Evolutionary conservation across 92 coral and sea anemone genomes (phyloP).

Genomic region (Bergia sp.): DNA sequence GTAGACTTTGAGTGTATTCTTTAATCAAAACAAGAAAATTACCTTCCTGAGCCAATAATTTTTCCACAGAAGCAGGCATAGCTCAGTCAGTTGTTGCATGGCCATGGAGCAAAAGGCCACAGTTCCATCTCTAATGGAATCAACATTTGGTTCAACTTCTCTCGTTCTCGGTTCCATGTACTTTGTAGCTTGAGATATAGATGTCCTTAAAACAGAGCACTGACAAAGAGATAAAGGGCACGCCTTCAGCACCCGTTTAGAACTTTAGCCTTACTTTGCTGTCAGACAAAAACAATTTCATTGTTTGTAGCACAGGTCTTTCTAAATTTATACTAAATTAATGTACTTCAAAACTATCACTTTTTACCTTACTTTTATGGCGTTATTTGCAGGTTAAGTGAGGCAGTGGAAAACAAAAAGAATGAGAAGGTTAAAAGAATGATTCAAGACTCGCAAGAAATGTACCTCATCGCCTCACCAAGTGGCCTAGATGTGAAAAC

Average conservation of each 20-base stretch:
- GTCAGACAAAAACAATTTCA: background rate
- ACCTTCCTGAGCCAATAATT: background rate
- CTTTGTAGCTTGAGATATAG: too few species aligned
- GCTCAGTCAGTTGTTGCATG: too few species aligned
- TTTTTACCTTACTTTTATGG: background rate
- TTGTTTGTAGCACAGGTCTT: background rate
- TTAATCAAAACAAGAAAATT: background rate
- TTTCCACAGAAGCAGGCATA: too few species aligned
- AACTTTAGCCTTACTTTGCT: background rate
- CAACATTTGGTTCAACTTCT: too few species aligned
- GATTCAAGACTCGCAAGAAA: conserved; percentile 31
- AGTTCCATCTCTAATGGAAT: too few species aligned
- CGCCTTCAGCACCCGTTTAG: too few species aligned
- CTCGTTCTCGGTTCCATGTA: too few species aligned
- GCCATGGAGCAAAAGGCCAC: too few species aligned
- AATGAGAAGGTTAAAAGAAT: background rate
- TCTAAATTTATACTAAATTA: background rate
- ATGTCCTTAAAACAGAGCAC: too few species aligned
- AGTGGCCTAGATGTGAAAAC: conserved; percentile 13
- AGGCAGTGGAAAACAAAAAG: conserved; percentile 18
- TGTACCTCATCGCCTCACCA: background rate
- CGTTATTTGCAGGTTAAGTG: conserved; percentile 17
- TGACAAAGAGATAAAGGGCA: too few species aligned
- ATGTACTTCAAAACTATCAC: background rate
- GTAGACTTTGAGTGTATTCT: background rate